Evolutionary conservation across 2,888 invertebrate species (phyloP).

Genomic region (Aelia acuminata): DNA sequence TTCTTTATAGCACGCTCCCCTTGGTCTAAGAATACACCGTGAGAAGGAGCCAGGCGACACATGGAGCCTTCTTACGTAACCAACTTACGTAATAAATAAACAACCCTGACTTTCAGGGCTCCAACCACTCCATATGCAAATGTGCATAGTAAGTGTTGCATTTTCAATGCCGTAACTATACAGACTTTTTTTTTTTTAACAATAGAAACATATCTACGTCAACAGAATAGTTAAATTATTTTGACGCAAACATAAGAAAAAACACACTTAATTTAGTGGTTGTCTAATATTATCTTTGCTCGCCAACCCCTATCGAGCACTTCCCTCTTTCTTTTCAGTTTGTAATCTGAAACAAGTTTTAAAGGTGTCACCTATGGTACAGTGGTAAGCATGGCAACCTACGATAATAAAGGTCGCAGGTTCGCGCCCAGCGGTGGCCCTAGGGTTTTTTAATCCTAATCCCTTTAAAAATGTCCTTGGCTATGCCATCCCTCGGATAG

Average conservation of each 20-base stretch:
- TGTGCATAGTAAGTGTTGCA: constrained; percentile 9
- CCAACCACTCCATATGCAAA: background rate
- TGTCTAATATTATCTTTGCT: no score
- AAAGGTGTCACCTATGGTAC: no score
- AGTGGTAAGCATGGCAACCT: no score
- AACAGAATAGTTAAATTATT: background rate
- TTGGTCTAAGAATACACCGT: constrained; percentile 26
- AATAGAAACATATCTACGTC: background rate
- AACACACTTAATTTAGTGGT: no score
- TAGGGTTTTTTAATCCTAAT: no score
- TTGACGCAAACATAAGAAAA: background rate
- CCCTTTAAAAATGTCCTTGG: no score
- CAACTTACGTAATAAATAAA: constrained; percentile 43
- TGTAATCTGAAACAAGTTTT: no score
- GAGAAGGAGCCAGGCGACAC: constrained; percentile 41
- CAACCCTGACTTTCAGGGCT: constrained; percentile 29
- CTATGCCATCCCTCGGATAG: no score
- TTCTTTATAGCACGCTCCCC: constrained; percentile 35
- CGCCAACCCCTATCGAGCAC: no score
- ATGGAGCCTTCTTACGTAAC: constrained; percentile 24
- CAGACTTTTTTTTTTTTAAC: background rate
- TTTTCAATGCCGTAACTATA: background rate
- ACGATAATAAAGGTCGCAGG: no score
- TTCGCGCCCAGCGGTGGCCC: no score
- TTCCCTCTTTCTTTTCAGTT: no score